phyloP scores from a whole-genome alignment of 1,140 invertebrate genomes.

The Micrasema minimum region DNA sequence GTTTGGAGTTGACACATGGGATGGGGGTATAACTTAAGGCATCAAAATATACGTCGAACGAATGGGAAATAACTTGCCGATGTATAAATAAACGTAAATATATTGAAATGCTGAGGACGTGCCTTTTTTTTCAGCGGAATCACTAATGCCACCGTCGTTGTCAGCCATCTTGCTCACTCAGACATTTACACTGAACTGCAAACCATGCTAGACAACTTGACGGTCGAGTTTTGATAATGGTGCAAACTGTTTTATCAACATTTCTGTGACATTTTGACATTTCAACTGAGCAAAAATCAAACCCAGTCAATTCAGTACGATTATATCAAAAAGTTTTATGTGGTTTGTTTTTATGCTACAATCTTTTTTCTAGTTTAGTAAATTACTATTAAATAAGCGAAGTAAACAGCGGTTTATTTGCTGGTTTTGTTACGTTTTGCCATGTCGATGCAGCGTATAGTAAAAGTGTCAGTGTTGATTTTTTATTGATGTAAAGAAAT shows the following conservation, averaged over 20 bases:
- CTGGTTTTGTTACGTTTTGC: too few species aligned
- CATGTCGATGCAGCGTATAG: constrained; percentile 60
- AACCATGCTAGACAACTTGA: constrained; percentile 40
- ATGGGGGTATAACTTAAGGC: background rate
- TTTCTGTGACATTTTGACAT: background rate
- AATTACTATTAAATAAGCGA: too few species aligned
- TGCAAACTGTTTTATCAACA: constrained; percentile 26
- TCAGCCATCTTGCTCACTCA: constrained; percentile 50
- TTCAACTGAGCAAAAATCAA: background rate
- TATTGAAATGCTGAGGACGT: constrained; percentile 27
- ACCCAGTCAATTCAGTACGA: background rate
- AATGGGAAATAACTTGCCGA: constrained; percentile 1
- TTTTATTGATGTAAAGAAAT: too few species aligned
- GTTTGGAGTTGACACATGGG: constrained; percentile 18
- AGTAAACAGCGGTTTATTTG: too few species aligned
- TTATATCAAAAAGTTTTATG: too few species aligned
- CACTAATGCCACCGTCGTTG: constrained; percentile 42
- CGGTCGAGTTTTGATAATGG: constrained; percentile 2
- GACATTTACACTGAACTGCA: constrained; percentile 46
- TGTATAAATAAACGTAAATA: constrained; percentile 2
- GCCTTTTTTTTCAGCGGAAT: constrained; percentile 45
- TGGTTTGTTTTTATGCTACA: too few species aligned
- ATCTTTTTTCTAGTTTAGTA: too few species aligned
- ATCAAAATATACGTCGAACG: background rate
- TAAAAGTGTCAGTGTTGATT: constrained; percentile 69